Evolutionary conservation across 2,797 vertebrate genomes (phyloP), one percentile per base, ranked within the genome.

Genomic region (Schizopygopsis pylzovi): DNA sequence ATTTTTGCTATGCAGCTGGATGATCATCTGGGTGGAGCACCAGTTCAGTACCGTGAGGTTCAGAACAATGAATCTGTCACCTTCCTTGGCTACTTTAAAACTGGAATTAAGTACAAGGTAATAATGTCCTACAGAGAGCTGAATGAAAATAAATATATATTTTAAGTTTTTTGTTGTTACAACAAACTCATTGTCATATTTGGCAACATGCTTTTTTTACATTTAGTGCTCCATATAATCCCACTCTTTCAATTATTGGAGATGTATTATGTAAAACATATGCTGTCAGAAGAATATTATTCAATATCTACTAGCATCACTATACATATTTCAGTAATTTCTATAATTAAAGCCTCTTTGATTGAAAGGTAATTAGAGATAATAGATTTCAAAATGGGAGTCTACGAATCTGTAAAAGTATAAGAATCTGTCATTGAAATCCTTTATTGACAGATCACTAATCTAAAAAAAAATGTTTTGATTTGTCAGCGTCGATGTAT

Each of bases 1-100:
- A 97, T 99, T 85, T 97, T 98, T 61, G 95, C 97, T 0, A 94
- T 92, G 4, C 98, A 98, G 91, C 91, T 99, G 94, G 98, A 99
- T 0, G 95, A 96, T 54, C 91, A 91, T 90, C 92, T 99, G 88
- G 89, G 90, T 0, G 96, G 96, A 1, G 87, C 67, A 12, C 94
- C 97, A 0, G 85, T 94, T 73, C 98, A 99, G 91, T 96, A 93
- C 81, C 95, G 96, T 0, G 98, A 99, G 91, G 94, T 94, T 82
- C 97, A 99, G 91, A 92, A 93, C 82, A 89, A 95, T 0, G 98
- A 99, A 92, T 99, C 98, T 0, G 0, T 90, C 22, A 91, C 89
- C 28, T 99, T 99, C 92, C 86, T 94, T 1, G 91, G 96, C 8
- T 98, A 98, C 94, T 99, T 99, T 94, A 98, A 95, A 89, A 91